Evolutionary conservation across 2,888 invertebrate genomes (phyloP).

Genomic region (Laothoe populi): DNA sequence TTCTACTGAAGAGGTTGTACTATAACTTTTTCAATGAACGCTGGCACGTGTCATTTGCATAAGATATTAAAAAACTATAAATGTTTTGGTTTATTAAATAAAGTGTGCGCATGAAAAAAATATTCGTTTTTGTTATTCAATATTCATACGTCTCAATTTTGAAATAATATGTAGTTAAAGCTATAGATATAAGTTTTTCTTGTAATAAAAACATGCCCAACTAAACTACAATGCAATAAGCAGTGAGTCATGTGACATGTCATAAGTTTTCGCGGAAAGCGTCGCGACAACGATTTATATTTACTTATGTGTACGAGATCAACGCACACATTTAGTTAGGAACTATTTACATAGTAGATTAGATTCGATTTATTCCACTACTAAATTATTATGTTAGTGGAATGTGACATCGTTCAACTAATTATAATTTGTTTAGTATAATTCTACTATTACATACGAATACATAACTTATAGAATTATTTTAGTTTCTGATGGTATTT

Average conservation of each 20-base stretch:
- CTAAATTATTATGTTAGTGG: too few relatives aligned
- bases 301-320: not conserved
- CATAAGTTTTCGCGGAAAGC: not conserved
- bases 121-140: too few relatives aligned
- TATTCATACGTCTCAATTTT: not conserved
- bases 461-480: too few relatives aligned
- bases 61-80: too few relatives aligned
- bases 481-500: too few relatives aligned
- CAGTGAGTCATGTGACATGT: slow-evolving; percentile 1
- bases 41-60: not conserved
- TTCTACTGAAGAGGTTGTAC: not conserved
- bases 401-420: too few relatives aligned
- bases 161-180: not conserved
- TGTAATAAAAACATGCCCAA: too few relatives aligned
- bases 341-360: not conserved
- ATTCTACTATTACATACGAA: too few relatives aligned
- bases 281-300: not conserved
- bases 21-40: not conserved
- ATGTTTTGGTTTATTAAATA: not conserved
- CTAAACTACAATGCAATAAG: not conserved
- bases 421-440: too few relatives aligned
- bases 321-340: not conserved
- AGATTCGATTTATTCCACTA: too few relatives aligned
- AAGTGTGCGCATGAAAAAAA: too few relatives aligned
- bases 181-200: too few relatives aligned